Conservation (phyloP, 2,888 invertebrate genomes). For the Ecliptopera silaceata region DNA sequence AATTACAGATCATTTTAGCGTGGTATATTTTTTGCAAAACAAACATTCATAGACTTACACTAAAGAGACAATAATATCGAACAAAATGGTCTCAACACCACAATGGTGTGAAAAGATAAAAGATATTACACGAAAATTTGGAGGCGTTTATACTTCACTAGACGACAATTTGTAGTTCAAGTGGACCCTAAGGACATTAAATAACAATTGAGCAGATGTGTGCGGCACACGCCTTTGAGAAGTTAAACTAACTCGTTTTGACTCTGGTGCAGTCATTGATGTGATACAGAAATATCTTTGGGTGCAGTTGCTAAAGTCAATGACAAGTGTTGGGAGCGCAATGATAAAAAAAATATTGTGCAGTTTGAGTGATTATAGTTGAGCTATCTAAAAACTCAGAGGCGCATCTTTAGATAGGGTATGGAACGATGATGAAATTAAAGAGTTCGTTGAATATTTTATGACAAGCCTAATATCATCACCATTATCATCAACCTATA, state of each 20-base stretch:
- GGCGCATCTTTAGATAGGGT: too few species aligned
- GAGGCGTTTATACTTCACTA: slow-evolving; percentile 74
- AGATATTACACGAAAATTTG: slow-evolving; percentile 78
- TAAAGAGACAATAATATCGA: slow-evolving; percentile 72
- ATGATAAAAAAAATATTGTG: too few species aligned
- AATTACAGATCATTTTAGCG: neutral
- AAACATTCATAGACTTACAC: slow-evolving; percentile 65
- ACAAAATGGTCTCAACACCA: slow-evolving; percentile 75
- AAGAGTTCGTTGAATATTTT: too few species aligned
- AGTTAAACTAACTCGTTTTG: neutral
- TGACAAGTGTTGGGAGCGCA: too few species aligned
- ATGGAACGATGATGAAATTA: too few species aligned
- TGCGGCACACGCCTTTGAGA: slow-evolving; percentile 32
- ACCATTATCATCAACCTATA: too few species aligned
- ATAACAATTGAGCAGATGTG: slow-evolving; percentile 73
- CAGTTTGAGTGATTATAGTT: too few species aligned
- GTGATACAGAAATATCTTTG: too few species aligned
- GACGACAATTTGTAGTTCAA: slow-evolving; percentile 78
- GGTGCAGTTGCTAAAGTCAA: too few species aligned
- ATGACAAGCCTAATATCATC: too few species aligned
- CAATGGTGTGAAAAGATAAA: slow-evolving; percentile 74
- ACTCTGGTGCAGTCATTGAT: neutral
- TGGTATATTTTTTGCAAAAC: slow-evolving; percentile 49
- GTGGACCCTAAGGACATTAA: slow-evolving; percentile 63
- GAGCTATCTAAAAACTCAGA: too few species aligned